Evolutionary conservation across 2,113 vertebrate species (phyloP), one percentile per base, ranked within the genome.

Genomic region (Noturus placidus): DNA sequence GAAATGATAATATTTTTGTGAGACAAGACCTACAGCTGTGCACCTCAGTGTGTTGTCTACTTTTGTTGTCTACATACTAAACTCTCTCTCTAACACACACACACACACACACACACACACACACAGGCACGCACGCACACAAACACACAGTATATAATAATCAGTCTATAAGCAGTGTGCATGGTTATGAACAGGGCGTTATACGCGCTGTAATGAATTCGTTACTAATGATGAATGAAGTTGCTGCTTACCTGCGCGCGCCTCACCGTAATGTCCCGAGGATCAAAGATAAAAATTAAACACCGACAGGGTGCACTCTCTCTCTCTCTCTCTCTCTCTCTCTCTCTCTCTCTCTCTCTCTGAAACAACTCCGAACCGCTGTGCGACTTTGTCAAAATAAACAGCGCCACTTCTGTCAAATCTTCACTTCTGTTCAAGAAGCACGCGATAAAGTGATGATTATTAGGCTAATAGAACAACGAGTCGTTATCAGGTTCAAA

Each of bases 191-290:
- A 52, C 46, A 35, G 30, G 11, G n/a, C 22, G 33, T 72, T 38
- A 72, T 19, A 38, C 20, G 3, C 33, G 20, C 30, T 30, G 50
- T 59, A 82, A 82, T 59, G 9, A 82, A 38, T 35, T n/a, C 17
- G 52, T 80, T 35, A 82, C 63, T 82, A 82, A 42, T 63, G 80
- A 63, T 35, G 7, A 52, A 56, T 17, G 77, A 54, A n/a, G 52
- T n/a, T 4, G 77, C n/a, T 82, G 57, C 57, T 82, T 63, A 82
- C 80, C 80, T 82, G 80, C 80, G 33, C 56, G 33, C n/a, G 57
- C 11, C 2, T 42, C 52, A 57, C 52, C 30, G 50, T 56, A 30
- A 33, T 22, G 15, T 80, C 52, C 52, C 79, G 30, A 82, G 6
- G 19, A 82, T 35, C 54, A 38, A 59, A 59, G 25, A 17, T 15